Percentiles rank a stretch among this genome's conserved stretches.
Conservation (phyloP, 2,888 invertebrate species). For the Mimumesa dahlbomi region DNA sequence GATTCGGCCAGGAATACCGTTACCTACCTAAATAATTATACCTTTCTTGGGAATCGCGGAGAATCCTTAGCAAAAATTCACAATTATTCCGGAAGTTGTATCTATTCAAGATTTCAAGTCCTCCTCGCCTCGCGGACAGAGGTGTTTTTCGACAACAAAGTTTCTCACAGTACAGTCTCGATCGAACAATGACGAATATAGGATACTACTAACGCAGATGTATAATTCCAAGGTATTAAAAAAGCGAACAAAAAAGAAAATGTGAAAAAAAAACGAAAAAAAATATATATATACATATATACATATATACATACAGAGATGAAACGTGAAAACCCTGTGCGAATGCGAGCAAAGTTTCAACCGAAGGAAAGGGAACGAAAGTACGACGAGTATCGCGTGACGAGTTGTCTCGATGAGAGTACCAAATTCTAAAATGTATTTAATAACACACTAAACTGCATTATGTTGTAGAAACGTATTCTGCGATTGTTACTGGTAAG, state of each 20-base stretch:
- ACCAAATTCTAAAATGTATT: slow-evolving; percentile 79
- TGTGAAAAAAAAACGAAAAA: not conserved
- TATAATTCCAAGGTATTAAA: not conserved
- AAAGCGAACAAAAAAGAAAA: too few species aligned
- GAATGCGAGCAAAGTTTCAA: slow-evolving; percentile 27
- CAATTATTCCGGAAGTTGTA: not conserved
- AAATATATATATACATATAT: not conserved
- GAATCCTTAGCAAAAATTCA: too few species aligned
- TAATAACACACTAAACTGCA: slow-evolving; percentile 70
- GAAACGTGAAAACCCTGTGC: too few species aligned
- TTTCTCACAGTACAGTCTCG: not conserved
- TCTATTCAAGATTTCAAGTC: not conserved
- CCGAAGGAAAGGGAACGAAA: slow-evolving; percentile 58
- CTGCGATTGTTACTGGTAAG: slow-evolving; percentile 70
- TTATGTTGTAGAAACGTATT: slow-evolving; percentile 73
- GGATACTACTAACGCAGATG: not conserved
- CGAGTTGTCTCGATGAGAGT: slow-evolving; percentile 76
- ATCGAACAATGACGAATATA: not conserved
- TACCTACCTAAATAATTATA: too few species aligned
- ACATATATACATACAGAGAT: too few species aligned
- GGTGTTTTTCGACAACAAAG: not conserved
- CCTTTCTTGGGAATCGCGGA: not conserved
- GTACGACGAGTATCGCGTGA: slow-evolving; percentile 58
- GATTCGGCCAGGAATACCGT: not conserved
- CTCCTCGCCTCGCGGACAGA: slow-evolving; percentile 7